Percentiles rank a stretch among this genome's conserved stretches.
These are phyloP conservation scores for Formicarius rufipectus DNA, from an alignment of 2,113 vertebrate genomes.

Conservation along the genomic window DNA sequence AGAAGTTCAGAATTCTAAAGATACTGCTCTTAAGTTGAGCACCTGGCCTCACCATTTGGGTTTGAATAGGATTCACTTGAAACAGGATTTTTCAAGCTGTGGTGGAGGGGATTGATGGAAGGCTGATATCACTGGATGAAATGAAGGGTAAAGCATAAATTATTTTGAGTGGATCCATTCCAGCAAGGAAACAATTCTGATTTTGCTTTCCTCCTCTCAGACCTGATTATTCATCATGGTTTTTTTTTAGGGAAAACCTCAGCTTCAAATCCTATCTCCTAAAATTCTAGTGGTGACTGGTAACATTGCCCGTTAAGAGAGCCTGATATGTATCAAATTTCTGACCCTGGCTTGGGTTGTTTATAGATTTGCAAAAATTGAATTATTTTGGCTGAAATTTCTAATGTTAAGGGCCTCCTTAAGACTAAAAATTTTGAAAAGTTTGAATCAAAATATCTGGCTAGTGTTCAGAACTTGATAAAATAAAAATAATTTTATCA, in stretches of 20 bases:
- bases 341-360: not conserved
- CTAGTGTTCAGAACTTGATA: not conserved
- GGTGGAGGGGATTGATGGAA: conserved; percentile 22
- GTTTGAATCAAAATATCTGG: not conserved
- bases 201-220: conserved; percentile 7
- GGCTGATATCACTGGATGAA: conserved; percentile 10
- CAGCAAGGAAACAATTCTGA: conserved; percentile 50
- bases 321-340: not conserved
- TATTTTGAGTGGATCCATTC: conserved; percentile 8
- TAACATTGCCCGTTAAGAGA: not conserved
- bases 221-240: not conserved
- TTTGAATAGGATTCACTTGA: conserved; percentile 55
- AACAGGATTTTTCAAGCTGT: conserved; percentile 43
- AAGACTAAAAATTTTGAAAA: not conserved
- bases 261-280: not conserved
- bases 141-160: conserved; percentile 35
- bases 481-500: not conserved
- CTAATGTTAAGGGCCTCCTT: not conserved
- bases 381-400: not conserved
- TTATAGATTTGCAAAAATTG: not conserved
- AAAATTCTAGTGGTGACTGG: not conserved
- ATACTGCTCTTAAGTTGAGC: conserved; percentile 42
- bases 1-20: conserved; percentile 51
- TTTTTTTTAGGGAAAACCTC: conserved; percentile 6
- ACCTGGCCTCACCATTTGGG: conserved; percentile 59